A percentile compares a stretch with the other conserved stretches of the same genome.
Conservation (phyloP, 2,113 vertebrate genomes). For the Sterrhoptilus dennistouni region DNA sequence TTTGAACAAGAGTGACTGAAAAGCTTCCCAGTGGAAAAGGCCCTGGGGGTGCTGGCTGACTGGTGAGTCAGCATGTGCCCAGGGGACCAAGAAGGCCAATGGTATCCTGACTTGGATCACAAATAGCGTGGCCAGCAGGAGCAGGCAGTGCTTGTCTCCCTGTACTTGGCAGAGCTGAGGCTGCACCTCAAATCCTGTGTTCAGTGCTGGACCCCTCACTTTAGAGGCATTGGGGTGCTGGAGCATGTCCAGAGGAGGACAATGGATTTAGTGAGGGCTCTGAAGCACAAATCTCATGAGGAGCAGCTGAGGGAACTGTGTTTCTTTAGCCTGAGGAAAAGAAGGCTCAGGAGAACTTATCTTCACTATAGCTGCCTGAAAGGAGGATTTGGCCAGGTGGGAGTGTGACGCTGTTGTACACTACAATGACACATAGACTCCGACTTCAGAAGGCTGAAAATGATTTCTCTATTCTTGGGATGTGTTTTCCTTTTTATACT, state of each 20-base stretch:
- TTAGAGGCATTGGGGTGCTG: not conserved
- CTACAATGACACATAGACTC: too few species aligned
- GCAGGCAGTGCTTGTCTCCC: not conserved
- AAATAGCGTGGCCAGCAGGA: not conserved
- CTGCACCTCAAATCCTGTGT: fast-evolving
- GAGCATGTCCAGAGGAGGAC: not conserved
- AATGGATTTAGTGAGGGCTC: not conserved
- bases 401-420: too few species aligned
- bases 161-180: fast-evolving
- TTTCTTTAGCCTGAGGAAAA: not conserved
- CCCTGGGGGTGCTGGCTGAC: not conserved
- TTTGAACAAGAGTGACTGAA: not conserved
- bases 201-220: not conserved
- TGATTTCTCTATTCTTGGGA: too few species aligned
- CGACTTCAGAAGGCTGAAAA: too few species aligned
- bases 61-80: fast-evolving
- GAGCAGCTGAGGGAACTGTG: fast-evolving
- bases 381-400: not conserved
- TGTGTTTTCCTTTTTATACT: too few species aligned
- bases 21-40: not conserved
- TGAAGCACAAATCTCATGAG: not conserved
- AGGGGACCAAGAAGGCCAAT: not conserved
- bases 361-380: not conserved
- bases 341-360: not conserved
- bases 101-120: not conserved